phyloP scores from a whole-genome alignment of 1,140 invertebrate genomes.

The Panagrolaimus sp. region DNA sequence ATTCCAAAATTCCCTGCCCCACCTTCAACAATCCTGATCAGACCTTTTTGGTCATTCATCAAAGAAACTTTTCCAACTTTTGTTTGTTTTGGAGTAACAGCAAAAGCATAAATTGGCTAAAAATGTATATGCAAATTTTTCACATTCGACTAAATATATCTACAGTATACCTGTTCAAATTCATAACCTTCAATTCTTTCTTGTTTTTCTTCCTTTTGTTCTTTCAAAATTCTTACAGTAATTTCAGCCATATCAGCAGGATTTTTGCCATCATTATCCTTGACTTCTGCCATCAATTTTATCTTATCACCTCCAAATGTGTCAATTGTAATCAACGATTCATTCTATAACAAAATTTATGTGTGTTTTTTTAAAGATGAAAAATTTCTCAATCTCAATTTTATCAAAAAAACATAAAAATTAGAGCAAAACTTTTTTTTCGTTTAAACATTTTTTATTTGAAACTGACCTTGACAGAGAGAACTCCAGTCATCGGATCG shows the following conservation, averaged over 20 bases:
- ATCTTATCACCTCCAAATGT: not conserved
- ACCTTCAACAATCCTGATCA: conserved; percentile 1
- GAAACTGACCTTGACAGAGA: not conserved
- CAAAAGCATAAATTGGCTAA: conserved; percentile 14
- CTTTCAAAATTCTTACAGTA: not conserved
- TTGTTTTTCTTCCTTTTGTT: not conserved
- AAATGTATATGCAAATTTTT: not conserved
- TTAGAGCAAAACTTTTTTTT: too few relatives aligned
- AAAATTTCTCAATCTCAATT: not conserved
- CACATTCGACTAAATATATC: not conserved
- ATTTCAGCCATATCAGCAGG: not conserved
- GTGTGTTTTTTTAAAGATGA: too few relatives aligned
- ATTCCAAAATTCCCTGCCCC: not conserved
- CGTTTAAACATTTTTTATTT: too few relatives aligned
- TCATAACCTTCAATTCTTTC: not conserved
- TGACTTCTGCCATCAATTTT: conserved; percentile 1
- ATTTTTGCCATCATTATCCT: conserved; percentile 7
- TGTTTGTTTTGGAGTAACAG: not conserved
- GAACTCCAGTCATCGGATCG: conserved; percentile 1
- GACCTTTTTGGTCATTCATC: not conserved
- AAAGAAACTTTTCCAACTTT: conserved; percentile 3
- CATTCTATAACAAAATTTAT: not conserved
- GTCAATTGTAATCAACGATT: not conserved
- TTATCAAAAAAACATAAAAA: too few relatives aligned
- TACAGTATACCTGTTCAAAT: conserved; percentile 2